Percentiles rank a stretch among this genome's conserved stretches.
Conservation (phyloP, 2,888 invertebrate species). For the Stenchaetothrips biformis region DNA sequence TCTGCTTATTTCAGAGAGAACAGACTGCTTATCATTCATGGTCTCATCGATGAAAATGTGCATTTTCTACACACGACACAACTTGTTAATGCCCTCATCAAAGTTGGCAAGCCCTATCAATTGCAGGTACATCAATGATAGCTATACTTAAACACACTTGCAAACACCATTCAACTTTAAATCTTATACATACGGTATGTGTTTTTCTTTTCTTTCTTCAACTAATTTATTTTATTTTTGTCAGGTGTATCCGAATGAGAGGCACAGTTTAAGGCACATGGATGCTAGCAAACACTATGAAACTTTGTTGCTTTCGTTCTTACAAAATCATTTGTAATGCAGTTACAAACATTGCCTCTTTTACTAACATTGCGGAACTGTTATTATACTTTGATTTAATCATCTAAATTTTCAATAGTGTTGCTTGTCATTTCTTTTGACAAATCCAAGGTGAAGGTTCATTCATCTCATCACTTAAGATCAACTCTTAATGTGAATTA, state of each 20-base stretch:
- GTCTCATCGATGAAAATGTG: conserved; percentile 97
- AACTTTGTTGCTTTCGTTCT: conserved; percentile 84
- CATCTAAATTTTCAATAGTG: not conserved
- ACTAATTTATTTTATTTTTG: conserved; percentile 15
- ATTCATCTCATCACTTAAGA: too few species aligned
- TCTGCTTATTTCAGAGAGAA: conserved; percentile 60
- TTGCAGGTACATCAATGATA: conserved; percentile 57
- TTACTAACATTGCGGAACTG: not conserved
- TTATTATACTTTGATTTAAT: not conserved
- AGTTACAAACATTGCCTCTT: not conserved
- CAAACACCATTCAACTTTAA: not conserved
- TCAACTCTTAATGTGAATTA: too few species aligned
- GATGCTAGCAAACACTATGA: conserved; percentile 97
- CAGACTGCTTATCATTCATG: conserved; percentile 90
- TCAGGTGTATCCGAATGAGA: conserved; percentile 93
- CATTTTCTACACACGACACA: conserved; percentile 95
- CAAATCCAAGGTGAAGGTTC: too few species aligned
- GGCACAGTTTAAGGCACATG: conserved; percentile 89
- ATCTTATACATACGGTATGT: conserved; percentile 14
- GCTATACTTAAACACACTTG: too few species aligned
- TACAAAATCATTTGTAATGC: conserved; percentile 69
- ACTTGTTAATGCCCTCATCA: conserved; percentile 81
- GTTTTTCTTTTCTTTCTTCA: conserved; percentile 20
- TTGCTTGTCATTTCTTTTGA: too few species aligned
- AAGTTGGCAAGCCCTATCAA: conserved; percentile 94